Evolutionary conservation across 1,140 invertebrate genomes (phyloP).

Genomic region (Armadillidium nasatum): DNA sequence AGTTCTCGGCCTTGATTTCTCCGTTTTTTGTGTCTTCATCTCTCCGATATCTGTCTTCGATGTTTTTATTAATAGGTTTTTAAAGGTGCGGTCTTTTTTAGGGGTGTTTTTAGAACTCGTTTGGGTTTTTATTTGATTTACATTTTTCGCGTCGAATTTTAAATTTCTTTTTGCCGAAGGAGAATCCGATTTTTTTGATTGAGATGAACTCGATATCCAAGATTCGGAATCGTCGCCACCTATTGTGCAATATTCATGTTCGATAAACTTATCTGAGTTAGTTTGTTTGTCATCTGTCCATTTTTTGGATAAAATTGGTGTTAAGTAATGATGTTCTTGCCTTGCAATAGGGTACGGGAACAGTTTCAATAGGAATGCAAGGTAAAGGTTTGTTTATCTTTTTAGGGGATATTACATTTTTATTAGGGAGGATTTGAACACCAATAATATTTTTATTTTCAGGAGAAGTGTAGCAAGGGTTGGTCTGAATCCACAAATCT

Average conservation of each 20-base stretch:
- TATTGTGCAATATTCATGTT: conserved; percentile 44
- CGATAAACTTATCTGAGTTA: conserved; percentile 30
- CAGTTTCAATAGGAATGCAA: not conserved
- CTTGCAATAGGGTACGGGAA: not conserved
- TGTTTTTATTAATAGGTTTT: not conserved
- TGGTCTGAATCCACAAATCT: conserved; percentile 35
- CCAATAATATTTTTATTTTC: conserved; percentile 21
- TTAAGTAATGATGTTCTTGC: conserved; percentile 25
- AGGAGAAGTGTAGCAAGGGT: conserved; percentile 39
- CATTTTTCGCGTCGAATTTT: conserved; percentile 18
- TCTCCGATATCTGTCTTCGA: not conserved
- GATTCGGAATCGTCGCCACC: conserved; percentile 43
- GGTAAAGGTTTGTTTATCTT: not conserved
- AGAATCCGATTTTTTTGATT: conserved; percentile 32
- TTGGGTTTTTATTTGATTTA: not conserved
- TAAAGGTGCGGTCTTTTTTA: too few species aligned
- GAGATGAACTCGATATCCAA: conserved; percentile 40
- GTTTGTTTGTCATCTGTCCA: not conserved
- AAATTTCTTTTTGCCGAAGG: conserved; percentile 36
- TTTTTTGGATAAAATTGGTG: conserved; percentile 26
- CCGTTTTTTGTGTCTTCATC: not conserved
- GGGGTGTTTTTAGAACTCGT: not conserved
- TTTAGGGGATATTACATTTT: not conserved
- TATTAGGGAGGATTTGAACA: not conserved
- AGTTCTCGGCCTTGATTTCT: not conserved